Base-by-base conservation (phyloP, 2,888 invertebrate species). In the Thecocarcelia acutangulata region DNA sequence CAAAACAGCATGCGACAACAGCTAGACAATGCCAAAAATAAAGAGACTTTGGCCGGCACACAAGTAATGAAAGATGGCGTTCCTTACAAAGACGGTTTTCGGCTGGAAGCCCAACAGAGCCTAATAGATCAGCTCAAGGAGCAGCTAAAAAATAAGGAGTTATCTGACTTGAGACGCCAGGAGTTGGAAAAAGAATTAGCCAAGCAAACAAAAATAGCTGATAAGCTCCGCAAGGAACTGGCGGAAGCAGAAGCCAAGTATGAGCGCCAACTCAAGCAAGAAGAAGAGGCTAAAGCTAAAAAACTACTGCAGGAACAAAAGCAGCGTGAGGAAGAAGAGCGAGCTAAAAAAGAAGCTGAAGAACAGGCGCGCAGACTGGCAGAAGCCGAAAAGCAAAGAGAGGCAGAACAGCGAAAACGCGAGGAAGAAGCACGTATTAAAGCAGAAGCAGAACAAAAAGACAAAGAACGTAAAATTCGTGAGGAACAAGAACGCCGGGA, bases 41-140 rank as follows among this genome's bases (percentile, higher is more conserved):
- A 83, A 24, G 90, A 89, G 42, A 75, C 63, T 19, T 80, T 84
- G 2, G 83, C 85, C 1, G 86, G 86, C n/a, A 83, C 83, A 1
- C 87, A 88, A 77, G 86, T 84, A 15, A 90, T 91, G 90, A 86
- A 89, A 83, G 91, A 91, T 83, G 91, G 91, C 2, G 87, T 91
- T 12, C 81, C 84, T 13, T 91, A 91, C 59, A 87, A 85, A 64
- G 88, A 90, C 58, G 91, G 91, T 0, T 88, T 89, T 68, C 89
- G 91, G 0, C 78, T 90, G 42, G 86, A 88, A 68, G 86, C 87
- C 0, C 84, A 87, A n/a, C 85, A 87, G 42, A 13, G 69, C 12
- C 79, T 84, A 17, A 84, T 84, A 72, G 84, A 85, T n/a, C 84
- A 84, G 37, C 42, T 85, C 46, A 85, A 83, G 28, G 84, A 83